Evolutionary conservation across 2,113 vertebrate species (phyloP).

Genomic region (Todiramphus saurophagus): DNA sequence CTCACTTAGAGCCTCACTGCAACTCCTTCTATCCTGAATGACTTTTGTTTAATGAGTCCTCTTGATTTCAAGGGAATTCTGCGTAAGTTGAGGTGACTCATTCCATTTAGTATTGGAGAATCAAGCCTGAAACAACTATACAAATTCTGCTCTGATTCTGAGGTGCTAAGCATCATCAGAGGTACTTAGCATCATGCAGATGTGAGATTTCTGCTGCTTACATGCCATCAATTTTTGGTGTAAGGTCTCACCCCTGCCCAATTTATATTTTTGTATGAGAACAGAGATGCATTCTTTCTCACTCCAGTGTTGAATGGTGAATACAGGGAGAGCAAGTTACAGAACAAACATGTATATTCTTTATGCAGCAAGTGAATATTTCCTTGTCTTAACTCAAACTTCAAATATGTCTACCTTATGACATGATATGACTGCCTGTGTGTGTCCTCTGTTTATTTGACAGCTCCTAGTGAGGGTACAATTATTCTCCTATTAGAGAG

Average conservation of each 20-base stretch:
- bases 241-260: neutral
- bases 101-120: neutral
- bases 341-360: neutral
- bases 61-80: conserved; percentile 1
- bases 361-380: neutral
- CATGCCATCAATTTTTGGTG: neutral
- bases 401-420: neutral
- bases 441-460: neutral
- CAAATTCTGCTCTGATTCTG: neutral
- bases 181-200: neutral
- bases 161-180: neutral
- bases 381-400: neutral
- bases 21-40: neutral
- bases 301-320: neutral
- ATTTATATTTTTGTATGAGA: neutral
- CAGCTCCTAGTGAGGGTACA: neutral
- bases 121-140: neutral
- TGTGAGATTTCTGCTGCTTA: neutral
- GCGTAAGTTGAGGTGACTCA: neutral
- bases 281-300: neutral
- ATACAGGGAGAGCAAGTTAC: neutral
- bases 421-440: neutral
- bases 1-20: neutral
- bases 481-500: neutral
- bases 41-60: neutral